phyloP scores from a whole-genome alignment of 2,888 invertebrate genomes.

The Xestia sexstrigata region DNA sequence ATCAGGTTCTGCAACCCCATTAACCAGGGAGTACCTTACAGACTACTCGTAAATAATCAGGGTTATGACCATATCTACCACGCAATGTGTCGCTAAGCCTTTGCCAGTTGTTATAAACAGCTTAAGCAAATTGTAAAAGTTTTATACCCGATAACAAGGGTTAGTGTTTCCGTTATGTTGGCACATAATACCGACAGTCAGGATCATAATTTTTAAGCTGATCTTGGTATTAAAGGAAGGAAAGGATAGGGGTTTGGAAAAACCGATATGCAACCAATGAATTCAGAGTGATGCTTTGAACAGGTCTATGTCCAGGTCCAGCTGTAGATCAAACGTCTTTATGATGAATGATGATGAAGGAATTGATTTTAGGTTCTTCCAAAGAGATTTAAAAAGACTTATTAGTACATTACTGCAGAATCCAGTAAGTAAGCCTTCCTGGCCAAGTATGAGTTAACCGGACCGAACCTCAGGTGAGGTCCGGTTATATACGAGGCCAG shows the following conservation, averaged over 20 bases:
- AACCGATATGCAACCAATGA: background rate
- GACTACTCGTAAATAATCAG: constrained; percentile 69
- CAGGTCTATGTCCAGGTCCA: background rate
- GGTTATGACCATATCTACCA: constrained; percentile 65
- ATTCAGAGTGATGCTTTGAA: background rate
- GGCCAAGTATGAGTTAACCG: too few species aligned
- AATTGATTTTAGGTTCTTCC: background rate
- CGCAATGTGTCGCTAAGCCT: constrained; percentile 60
- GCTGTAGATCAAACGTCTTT: background rate
- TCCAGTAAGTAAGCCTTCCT: too few species aligned
- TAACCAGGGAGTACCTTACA: constrained; percentile 43
- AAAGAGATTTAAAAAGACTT: too few species aligned
- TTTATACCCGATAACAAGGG: constrained; percentile 56
- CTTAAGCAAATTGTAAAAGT: constrained; percentile 65
- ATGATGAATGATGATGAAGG: background rate
- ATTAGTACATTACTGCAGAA: too few species aligned
- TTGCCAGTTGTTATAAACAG: constrained; percentile 65
- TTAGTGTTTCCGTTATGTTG: constrained; percentile 42
- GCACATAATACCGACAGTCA: constrained; percentile 35
- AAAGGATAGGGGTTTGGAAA: background rate
- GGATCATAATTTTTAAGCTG: constrained; percentile 44
- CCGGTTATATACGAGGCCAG: too few species aligned
- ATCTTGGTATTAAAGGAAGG: constrained; percentile 36
- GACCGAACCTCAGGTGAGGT: too few species aligned
- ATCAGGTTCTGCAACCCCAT: constrained; percentile 61